These are phyloP conservation scores for Cebidichthys violaceus DNA, from an alignment of 2,113 vertebrate species.

Conservation along the genomic window DNA sequence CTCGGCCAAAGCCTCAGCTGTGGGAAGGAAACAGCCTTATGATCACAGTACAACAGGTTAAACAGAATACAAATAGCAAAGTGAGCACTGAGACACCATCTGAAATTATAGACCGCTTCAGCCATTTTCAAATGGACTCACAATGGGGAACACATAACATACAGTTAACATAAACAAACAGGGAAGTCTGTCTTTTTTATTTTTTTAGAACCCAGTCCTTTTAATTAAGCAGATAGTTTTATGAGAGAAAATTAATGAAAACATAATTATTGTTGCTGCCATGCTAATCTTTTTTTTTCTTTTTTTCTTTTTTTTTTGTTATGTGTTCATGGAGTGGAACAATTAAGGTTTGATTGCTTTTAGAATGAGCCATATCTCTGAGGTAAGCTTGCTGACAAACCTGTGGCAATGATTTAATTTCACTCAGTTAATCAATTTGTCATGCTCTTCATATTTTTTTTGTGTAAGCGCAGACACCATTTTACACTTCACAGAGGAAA, in stretches of 20 bases:
- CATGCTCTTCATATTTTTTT: constrained; percentile 63
- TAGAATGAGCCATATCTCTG: constrained; percentile 80
- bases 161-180: constrained; percentile 33
- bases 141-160: not conserved
- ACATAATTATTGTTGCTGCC: constrained; percentile 77
- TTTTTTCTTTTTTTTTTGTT: constrained; percentile 68
- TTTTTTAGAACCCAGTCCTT: constrained; percentile 50
- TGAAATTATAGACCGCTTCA: constrained; percentile 32
- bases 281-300: constrained; percentile 77
- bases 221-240: constrained; percentile 84
- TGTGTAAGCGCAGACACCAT: constrained; percentile 31
- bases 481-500: constrained; percentile 32
- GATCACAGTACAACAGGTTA: constrained; percentile 68
- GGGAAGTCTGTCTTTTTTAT: not conserved
- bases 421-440: constrained; percentile 79
- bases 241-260: constrained; percentile 82
- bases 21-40: constrained; percentile 46
- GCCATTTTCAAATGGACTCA: constrained; percentile 25
- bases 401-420: constrained; percentile 82
- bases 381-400: constrained; percentile 80
- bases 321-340: constrained; percentile 81
- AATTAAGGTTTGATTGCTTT: constrained; percentile 85
- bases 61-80: constrained; percentile 55
- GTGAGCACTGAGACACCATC: constrained; percentile 27
- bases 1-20: constrained; percentile 61